Conservation (phyloP, 1,140 invertebrate genomes). For the Meloidogyne floridensis region DNA sequence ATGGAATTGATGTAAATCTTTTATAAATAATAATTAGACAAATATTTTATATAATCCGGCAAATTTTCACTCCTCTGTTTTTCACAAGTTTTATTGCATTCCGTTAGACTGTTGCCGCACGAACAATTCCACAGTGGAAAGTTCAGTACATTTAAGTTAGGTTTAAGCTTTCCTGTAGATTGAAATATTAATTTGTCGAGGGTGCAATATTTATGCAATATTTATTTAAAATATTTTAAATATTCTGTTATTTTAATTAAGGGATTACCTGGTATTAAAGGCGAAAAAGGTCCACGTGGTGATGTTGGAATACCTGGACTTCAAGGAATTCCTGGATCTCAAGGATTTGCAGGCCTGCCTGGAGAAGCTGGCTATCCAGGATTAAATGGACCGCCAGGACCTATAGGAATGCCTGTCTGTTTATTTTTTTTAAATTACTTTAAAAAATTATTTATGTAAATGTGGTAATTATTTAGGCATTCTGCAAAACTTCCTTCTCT, state of each 20-base stretch:
- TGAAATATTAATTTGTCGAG: too few relatives aligned
- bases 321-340: constrained; percentile 35
- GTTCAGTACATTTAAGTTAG: too few relatives aligned
- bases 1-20: constrained; percentile 42
- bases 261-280: constrained; percentile 44
- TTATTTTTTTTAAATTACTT: neutral
- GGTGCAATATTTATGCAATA: neutral
- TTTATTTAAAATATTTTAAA: neutral
- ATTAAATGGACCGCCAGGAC: constrained; percentile 41
- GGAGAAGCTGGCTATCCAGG: constrained; percentile 39
- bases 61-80: too few relatives aligned
- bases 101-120: too few relatives aligned
- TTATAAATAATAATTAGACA: neutral
- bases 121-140: too few relatives aligned
- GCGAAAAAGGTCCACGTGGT: constrained; percentile 46
- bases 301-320: constrained; percentile 33
- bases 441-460: too few relatives aligned
- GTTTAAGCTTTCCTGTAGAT: too few relatives aligned
- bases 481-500: too few relatives aligned
- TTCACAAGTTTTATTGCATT: too few relatives aligned
- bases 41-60: neutral
- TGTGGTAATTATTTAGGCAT: too few relatives aligned
- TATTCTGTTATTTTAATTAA: constrained; percentile 6
- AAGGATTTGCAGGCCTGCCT: constrained; percentile 35
- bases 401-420: constrained; percentile 35